These are phyloP conservation scores for Casuarius casuarius DNA, from an alignment of 2,113 vertebrate genomes.

Conservation along the genomic window DNA sequence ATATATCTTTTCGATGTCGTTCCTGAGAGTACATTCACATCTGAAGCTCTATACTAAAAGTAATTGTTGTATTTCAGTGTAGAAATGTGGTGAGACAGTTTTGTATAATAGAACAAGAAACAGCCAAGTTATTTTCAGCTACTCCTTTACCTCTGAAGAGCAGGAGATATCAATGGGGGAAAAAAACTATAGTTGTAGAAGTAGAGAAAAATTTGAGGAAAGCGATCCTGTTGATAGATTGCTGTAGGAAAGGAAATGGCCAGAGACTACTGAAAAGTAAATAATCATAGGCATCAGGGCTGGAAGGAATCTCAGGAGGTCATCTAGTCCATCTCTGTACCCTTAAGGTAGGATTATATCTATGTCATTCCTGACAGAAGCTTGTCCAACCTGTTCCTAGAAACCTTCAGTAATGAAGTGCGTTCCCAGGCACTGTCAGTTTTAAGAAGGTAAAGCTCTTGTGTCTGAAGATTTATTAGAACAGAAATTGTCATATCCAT, in stretches of 20 bases:
- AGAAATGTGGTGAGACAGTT: neutral
- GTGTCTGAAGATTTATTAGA: neutral
- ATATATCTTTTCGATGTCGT: neutral
- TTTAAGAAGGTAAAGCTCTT: neutral
- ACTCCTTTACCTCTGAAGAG: neutral
- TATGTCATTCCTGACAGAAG: neutral
- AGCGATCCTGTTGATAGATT: neutral
- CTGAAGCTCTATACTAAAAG: neutral
- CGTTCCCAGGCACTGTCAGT: neutral
- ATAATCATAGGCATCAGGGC: neutral
- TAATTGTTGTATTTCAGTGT: accelerated
- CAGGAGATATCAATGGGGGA: neutral
- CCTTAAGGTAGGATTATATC: slow-evolving; percentile 49
- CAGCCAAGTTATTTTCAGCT: neutral
- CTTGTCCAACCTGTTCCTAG: neutral
- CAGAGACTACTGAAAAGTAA: slow-evolving; percentile 30
- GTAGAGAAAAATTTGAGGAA: neutral
- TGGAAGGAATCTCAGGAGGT: slow-evolving; percentile 20
- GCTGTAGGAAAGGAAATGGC: neutral
- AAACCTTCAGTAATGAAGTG: neutral
- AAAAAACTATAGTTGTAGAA: neutral
- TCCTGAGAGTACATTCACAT: neutral
- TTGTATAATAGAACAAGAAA: neutral
- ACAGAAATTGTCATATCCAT: neutral
- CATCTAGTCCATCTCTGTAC: slow-evolving; percentile 46